Evolutionary conservation across 2,113 vertebrate species (phyloP).

Genomic region (Phylloscopus trochiloides): DNA sequence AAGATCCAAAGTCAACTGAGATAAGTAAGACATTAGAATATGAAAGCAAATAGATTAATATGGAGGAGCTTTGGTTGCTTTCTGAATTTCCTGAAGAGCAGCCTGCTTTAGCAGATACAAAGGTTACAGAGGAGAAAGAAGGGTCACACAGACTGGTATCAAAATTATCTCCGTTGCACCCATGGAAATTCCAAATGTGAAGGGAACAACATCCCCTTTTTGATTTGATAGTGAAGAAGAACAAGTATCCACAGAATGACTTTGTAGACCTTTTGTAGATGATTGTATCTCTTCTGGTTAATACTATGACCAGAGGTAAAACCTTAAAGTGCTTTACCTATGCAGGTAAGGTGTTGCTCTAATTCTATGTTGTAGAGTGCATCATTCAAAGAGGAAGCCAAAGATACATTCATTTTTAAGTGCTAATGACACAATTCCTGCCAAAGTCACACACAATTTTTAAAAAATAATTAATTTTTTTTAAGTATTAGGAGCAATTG

Average conservation of each 20-base stretch:
- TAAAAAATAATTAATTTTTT: background rate
- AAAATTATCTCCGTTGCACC: background rate
- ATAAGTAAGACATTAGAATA: background rate
- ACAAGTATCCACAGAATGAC: background rate
- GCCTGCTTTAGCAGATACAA: background rate
- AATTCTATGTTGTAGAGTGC: background rate
- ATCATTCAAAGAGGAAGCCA: background rate
- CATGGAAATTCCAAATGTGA: background rate
- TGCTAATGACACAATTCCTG: background rate
- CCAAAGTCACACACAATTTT: background rate
- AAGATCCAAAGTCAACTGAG: background rate
- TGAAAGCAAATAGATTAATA: background rate
- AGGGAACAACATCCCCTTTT: background rate
- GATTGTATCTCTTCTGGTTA: fast-evolving
- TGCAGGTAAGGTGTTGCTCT: background rate
- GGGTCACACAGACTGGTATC: too few relatives aligned
- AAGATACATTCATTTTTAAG: background rate
- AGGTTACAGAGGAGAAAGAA: background rate
- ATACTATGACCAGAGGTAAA: background rate
- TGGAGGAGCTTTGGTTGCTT: background rate
- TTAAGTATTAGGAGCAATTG: background rate
- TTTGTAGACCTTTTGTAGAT: background rate
- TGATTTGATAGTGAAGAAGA: background rate
- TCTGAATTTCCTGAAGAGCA: background rate
- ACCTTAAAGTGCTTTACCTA: background rate